Conservation (phyloP, 2,797 vertebrate species). For the Catharus ustulatus region DNA sequence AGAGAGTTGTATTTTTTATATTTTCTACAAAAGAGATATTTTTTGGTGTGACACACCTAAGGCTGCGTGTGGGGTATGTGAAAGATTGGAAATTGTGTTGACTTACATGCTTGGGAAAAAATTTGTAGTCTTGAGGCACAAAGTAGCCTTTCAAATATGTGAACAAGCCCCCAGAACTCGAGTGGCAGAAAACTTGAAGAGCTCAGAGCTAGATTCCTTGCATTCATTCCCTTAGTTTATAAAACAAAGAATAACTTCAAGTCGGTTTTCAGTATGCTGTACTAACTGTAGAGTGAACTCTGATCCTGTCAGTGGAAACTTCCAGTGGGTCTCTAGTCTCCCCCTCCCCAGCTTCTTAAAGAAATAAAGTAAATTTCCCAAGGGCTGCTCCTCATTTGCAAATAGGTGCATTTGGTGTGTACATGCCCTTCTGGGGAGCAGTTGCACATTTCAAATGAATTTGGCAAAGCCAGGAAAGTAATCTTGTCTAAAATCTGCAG, state of each 20-base stretch:
- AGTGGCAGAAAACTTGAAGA: background rate
- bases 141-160: background rate
- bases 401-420: background rate
- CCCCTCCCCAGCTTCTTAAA: background rate
- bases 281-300: background rate
- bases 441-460: background rate
- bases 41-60: background rate
- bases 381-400: background rate
- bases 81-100: background rate
- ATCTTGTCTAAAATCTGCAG: constrained; percentile 46
- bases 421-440: background rate
- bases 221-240: background rate
- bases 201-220: background rate
- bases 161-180: background rate
- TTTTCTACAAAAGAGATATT: background rate
- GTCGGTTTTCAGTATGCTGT: background rate
- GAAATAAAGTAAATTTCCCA: background rate
- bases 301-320: background rate
- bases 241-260: background rate
- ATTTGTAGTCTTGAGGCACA: background rate
- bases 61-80: background rate
- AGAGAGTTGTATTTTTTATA: background rate
- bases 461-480: background rate
- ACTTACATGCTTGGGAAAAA: background rate
- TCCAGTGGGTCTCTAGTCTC: background rate